Conservation (phyloP, 1,140 invertebrate species). For the Hesperophylax magnus region DNA sequence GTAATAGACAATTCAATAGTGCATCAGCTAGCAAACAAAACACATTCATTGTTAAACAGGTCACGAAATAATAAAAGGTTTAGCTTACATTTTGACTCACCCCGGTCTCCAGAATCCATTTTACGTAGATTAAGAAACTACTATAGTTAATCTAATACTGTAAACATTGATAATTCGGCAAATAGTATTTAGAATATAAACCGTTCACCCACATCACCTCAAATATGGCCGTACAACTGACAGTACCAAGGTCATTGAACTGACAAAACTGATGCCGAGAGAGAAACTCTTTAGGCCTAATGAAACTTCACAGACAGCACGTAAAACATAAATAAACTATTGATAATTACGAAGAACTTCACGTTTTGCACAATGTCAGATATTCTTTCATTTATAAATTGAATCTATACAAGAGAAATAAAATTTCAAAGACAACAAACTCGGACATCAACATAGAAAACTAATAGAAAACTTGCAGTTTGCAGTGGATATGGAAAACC, state of each 20-base stretch:
- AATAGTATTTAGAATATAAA: slow-evolving; percentile 42
- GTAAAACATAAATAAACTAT: slow-evolving; percentile 6
- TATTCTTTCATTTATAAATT: slow-evolving; percentile 19
- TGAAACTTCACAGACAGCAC: background rate
- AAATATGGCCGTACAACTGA: slow-evolving; percentile 52
- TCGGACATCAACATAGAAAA: slow-evolving; percentile 23
- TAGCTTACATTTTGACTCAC: slow-evolving; percentile 44
- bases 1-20: no score
- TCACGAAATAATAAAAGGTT: slow-evolving; percentile 34
- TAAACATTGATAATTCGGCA: slow-evolving; percentile 40
- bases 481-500: background rate
- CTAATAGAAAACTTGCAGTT: background rate
- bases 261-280: slow-evolving; percentile 43
- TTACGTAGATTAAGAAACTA: slow-evolving; percentile 8
- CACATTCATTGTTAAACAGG: slow-evolving; percentile 47
- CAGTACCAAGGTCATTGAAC: slow-evolving; percentile 52
- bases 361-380: background rate
- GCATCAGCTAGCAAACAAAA: slow-evolving; percentile 11
- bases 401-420: background rate
- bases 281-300: background rate
- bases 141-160: slow-evolving; percentile 20
- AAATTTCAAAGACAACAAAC: slow-evolving; percentile 18
- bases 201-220: slow-evolving; percentile 52
- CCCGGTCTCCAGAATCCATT: slow-evolving; percentile 47
- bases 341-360: background rate